Base-by-base conservation (phyloP, 2,113 vertebrate species). In the Oryzias javanicus region DNA sequence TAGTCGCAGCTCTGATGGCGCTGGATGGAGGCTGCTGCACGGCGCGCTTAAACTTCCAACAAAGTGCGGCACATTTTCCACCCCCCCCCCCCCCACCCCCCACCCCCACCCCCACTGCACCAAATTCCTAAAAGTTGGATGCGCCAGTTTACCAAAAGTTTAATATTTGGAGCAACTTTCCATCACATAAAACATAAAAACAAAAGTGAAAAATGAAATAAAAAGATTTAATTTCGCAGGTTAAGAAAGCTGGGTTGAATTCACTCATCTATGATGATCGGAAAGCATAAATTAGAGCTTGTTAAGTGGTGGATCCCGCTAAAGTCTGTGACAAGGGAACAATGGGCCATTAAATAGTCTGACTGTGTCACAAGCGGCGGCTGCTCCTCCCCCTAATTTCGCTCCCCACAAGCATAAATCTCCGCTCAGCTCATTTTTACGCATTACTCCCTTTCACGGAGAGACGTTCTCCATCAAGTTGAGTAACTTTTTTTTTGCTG, bases 341-440 rank as follows among this genome's bases (percentile, higher is more conserved):
- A 92, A 92, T 90, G 87, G 91, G 79, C 80, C 82, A 89, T 90
- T 91, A 90, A 91, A 88, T 51, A 77, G 70, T 79, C 70, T 64
- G 52, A 68, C 73, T 81, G 78, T 67, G 82, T 70, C 75, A 77
- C 80, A 71, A 83, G 70, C 80, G 64, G 55, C 60, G 76, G 60
- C 49, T 62, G 76, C 82, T 83, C 89, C 86, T 78, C 88, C 84
- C 90, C 81, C 84, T 76, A 70, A 74, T 86, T 73, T 80, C 80
- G 55, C 72, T 78, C 19, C 79, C 82, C 78, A 68, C 57, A 68
- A 63, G 65, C 85, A 88, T 82, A 84, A 84, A 91, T 89, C 84
- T 86, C 74, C 78, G 62, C 63, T 79, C 59, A 56, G 60, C 49
- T 61, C 78, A 27, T 50, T 52, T 66, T 70, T 42, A 73, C 58